Evolutionary conservation across 2,797 vertebrate genomes (phyloP).

Genomic region (Galago senegalensis): DNA sequence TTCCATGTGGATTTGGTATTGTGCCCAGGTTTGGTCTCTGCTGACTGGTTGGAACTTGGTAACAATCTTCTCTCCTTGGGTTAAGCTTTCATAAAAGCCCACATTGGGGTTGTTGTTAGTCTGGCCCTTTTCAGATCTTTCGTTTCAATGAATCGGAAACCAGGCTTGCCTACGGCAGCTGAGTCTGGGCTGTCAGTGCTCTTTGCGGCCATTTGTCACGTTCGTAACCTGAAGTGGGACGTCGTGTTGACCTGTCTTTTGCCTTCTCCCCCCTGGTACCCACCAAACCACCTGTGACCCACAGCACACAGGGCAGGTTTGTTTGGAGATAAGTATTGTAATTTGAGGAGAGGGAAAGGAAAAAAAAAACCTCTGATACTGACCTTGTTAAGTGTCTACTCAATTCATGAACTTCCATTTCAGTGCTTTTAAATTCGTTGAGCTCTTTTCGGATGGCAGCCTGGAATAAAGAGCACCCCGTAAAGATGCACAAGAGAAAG

Average conservation of each 20-base stretch:
- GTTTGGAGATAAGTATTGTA: not conserved
- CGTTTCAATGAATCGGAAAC: not conserved
- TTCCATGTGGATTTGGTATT: not conserved
- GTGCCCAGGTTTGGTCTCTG: not conserved
- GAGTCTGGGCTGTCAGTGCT: not conserved
- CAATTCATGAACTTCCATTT: slow-evolving; percentile 99
- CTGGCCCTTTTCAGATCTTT: not conserved
- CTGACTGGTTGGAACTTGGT: too few species aligned
- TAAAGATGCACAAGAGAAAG: slow-evolving; percentile 69
- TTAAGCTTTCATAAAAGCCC: not conserved
- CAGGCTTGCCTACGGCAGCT: not conserved
- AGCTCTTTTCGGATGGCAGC: slow-evolving; percentile 99
- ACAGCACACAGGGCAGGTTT: not conserved
- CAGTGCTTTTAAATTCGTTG: slow-evolving; percentile 99
- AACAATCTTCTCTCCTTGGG: not conserved
- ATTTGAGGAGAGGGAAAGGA: not conserved
- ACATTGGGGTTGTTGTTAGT: not conserved
- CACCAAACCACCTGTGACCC: not conserved
- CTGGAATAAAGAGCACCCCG: slow-evolving; percentile 89
- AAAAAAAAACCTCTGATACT: slow-evolving; percentile 9
- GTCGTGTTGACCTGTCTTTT: rapidly evolving
- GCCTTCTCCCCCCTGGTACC: rapidly evolving
- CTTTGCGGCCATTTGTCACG: too few species aligned
- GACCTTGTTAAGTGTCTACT: slow-evolving; percentile 99
- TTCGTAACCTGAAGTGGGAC: not conserved